Percentiles rank a stretch among this genome's conserved stretches.
phyloP scores from a whole-genome alignment of 2,888 invertebrate genomes.

The Eucriotettix oculatus region DNA sequence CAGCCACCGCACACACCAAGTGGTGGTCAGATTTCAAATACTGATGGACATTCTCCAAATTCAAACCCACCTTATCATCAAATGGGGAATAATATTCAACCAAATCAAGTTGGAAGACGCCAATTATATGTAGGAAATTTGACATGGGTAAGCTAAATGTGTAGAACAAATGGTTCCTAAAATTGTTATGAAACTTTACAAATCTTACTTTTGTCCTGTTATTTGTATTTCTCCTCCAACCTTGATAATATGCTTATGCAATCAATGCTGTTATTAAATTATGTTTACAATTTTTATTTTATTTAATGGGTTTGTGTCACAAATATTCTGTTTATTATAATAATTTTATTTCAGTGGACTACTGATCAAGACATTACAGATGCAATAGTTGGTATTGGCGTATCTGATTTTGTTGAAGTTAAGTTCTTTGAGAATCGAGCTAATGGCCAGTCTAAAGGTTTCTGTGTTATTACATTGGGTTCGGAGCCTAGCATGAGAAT shows the following conservation, averaged over 20 bases:
- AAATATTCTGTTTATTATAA: slow-evolving; percentile 7
- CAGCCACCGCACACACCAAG: slow-evolving; percentile 34
- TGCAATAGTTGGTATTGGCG: slow-evolving; percentile 73
- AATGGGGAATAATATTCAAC: slow-evolving; percentile 47
- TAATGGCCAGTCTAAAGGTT: slow-evolving; percentile 97
- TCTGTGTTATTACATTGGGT: slow-evolving; percentile 87
- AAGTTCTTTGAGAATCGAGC: slow-evolving; percentile 99
- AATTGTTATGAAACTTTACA: neutral
- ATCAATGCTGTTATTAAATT: neutral
- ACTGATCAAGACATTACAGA: slow-evolving; percentile 92
- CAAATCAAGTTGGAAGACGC: slow-evolving; percentile 55
- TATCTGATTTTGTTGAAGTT: slow-evolving; percentile 88
- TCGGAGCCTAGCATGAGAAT: slow-evolving; percentile 79
- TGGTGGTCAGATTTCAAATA: slow-evolving; percentile 23
- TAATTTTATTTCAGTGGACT: slow-evolving; percentile 64
- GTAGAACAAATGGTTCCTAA: neutral
- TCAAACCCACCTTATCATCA: slow-evolving; percentile 51
- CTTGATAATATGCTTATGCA: neutral
- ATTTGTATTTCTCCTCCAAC: no score
- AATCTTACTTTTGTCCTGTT: no score
- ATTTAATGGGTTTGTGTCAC: neutral
- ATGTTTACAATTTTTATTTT: slow-evolving; percentile 1
- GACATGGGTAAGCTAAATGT: slow-evolving; percentile 66
- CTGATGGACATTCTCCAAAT: slow-evolving; percentile 29
- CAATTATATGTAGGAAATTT: slow-evolving; percentile 96